Base-by-base conservation (phyloP, 2,888 invertebrate genomes). In the Leucozona laternaria region DNA sequence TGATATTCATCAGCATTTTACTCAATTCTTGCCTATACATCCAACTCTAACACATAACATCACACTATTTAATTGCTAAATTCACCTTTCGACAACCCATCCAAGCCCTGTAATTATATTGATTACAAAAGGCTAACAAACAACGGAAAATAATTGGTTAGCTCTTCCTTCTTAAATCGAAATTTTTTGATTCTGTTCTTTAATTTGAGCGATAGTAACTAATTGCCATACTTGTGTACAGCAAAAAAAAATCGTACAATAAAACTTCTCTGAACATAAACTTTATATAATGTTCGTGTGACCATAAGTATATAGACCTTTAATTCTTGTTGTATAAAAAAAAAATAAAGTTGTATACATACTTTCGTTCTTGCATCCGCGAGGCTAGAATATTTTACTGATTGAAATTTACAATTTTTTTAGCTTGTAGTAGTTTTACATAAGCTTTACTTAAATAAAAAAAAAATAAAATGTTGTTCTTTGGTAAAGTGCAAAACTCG, bases 41-140 rank as follows among this genome's bases (percentile, higher is more conserved):
- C 34, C 34, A n/a, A 34, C 76, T 66, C 45, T 22, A 62, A 72
- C 57, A 79, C 57, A 72, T 48, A 37, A 58, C 48, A 72, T 79
- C 62, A 66, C 79, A 72, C 79, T 53, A 58, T 64, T 57, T 55
- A 79, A 79, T 57, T 45, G 45, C 72, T 53, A 48, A 79, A 20
- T 48, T 72, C 72, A 64, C 62, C 62, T 72, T 64, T 79, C 72
- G 57, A 72, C 57, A 72, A 64, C 28, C 15, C 17, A 28, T 10
- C 28, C 64, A 34, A 28, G 57, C 31, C 72, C 64, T 58, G 73
- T 79, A 66, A 79, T 79, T 79, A 79, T 28, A 45, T 45, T 79
- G 72, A 79, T 79, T 79, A 62, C 64, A 66, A 79, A 79, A 66
- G 43, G 64, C 73, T 71, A 78, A 78, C 48, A 48, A 78, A 73